A percentile compares a stretch with the other conserved stretches of the same genome.
These are phyloP conservation scores for Geophilus truncorum DNA, from an alignment of 2,888 invertebrate species.

Conservation along the genomic window DNA sequence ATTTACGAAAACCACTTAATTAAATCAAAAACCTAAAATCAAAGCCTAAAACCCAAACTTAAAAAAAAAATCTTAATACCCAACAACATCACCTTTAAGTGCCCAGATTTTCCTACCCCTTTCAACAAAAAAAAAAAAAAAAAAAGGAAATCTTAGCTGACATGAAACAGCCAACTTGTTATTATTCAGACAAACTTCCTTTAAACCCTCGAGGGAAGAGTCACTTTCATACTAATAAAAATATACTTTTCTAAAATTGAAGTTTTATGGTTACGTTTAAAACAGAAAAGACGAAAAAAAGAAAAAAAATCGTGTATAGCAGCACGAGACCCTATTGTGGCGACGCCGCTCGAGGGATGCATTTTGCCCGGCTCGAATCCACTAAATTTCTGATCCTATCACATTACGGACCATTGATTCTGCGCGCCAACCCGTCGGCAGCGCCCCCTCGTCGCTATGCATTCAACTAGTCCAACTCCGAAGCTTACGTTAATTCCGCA, in stretches of 20 bases:
- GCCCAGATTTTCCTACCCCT: not conserved
- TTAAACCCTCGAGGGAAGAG: not conserved
- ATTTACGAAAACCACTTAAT: too few species aligned
- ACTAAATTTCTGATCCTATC: slow-evolving; percentile 5
- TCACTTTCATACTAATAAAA: slow-evolving; percentile 5
- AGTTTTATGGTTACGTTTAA: not conserved
- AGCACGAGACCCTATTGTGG: not conserved
- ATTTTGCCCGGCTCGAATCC: not conserved
- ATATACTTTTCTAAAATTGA: slow-evolving; percentile 5
- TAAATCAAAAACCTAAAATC: too few species aligned
- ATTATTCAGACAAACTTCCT: slow-evolving; percentile 1
- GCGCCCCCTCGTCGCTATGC: not conserved
- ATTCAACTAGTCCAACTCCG: not conserved
- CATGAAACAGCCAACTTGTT: not conserved
- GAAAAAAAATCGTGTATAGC: too few species aligned
- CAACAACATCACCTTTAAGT: too few species aligned
- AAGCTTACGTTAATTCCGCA: not conserved
- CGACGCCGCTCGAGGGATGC: not conserved
- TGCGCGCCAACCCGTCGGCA: not conserved
- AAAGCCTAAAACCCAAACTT: too few species aligned
- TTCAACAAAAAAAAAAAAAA: not conserved
- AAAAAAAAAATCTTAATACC: too few species aligned
- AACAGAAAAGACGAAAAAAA: too few species aligned
- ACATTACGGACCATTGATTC: slow-evolving; percentile 10
- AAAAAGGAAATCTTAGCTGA: not conserved